These are phyloP conservation scores for Tolmerus cingulatus DNA, from an alignment of 2,888 invertebrate species.

Conservation along the genomic window DNA sequence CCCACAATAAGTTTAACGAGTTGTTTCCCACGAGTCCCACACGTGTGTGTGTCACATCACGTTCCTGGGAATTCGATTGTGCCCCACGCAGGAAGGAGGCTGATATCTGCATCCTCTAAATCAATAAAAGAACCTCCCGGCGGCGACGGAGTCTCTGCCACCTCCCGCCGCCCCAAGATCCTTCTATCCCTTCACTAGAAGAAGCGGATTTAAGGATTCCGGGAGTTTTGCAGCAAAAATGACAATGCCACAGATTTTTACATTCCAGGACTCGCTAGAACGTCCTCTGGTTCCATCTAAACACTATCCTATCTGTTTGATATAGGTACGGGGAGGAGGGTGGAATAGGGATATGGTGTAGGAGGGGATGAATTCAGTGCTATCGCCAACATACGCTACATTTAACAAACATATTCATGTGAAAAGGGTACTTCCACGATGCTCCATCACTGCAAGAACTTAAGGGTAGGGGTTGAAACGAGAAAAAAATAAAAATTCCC, in stretches of 20 bases:
- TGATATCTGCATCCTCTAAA: background rate
- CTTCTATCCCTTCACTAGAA: background rate
- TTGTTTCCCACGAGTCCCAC: background rate
- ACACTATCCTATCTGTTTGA: background rate
- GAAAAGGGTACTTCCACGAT: background rate
- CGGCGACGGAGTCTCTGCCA: background rate
- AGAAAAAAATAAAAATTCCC: background rate
- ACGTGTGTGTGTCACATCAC: background rate
- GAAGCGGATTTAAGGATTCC: background rate
- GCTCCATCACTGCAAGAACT: background rate
- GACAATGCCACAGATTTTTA: background rate
- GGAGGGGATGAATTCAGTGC: background rate
- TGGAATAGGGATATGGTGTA: no score
- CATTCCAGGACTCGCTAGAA: background rate
- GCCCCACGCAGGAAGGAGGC: background rate
- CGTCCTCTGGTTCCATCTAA: background rate
- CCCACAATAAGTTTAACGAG: background rate
- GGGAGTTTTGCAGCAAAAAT: background rate
- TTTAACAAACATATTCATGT: conserved; percentile 34
- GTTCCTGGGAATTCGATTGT: background rate
- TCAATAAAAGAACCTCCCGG: background rate
- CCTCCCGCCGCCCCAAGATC: no score
- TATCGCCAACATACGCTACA: conserved; percentile 13
- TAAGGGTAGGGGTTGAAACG: background rate
- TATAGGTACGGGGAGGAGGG: background rate